These are phyloP conservation scores for Ctenicera cuprea DNA, from an alignment of 2,888 invertebrate genomes.

Conservation along the genomic window DNA sequence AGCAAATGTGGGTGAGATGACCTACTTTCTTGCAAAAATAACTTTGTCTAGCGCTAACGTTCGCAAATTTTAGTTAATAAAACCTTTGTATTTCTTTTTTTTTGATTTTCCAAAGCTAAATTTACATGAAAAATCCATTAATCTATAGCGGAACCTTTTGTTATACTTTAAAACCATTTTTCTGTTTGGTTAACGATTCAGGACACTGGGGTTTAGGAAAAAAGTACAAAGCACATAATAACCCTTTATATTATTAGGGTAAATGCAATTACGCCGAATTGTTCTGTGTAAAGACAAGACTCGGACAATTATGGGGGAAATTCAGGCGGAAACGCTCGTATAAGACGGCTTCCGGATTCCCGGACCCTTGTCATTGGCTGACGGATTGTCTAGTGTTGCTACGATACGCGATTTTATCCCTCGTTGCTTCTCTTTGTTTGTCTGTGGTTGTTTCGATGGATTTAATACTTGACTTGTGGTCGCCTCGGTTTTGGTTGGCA, in stretches of 20 bases:
- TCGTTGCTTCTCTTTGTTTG: conserved; percentile 42
- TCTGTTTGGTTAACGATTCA: background rate
- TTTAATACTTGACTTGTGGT: conserved; percentile 37
- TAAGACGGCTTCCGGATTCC: conserved; percentile 53
- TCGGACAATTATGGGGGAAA: conserved; percentile 54
- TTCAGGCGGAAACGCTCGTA: conserved; percentile 53
- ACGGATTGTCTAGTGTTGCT: conserved; percentile 51
- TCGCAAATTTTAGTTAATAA: too few relatives aligned
- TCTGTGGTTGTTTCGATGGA: conserved; percentile 39
- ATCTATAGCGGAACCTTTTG: too few relatives aligned
- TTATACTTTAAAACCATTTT: background rate
- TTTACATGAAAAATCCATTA: too few relatives aligned
- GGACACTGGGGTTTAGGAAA: background rate
- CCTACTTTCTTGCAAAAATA: too few relatives aligned
- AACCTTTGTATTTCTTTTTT: too few relatives aligned
- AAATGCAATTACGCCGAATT: conserved; percentile 49
- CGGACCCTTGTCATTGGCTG: conserved; percentile 54
- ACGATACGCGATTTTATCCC: conserved; percentile 50
- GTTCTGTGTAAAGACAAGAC: conserved; percentile 50
- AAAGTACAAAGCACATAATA: conserved; percentile 37
- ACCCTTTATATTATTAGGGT: conserved; percentile 42
- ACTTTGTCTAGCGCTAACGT: too few relatives aligned
- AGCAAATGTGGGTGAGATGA: too few relatives aligned
- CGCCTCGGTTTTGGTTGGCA: conserved; percentile 22
- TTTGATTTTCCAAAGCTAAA: too few relatives aligned